Evolutionary conservation across 2,888 invertebrate species (phyloP).

Genomic region (Aspidiotus destructor): DNA sequence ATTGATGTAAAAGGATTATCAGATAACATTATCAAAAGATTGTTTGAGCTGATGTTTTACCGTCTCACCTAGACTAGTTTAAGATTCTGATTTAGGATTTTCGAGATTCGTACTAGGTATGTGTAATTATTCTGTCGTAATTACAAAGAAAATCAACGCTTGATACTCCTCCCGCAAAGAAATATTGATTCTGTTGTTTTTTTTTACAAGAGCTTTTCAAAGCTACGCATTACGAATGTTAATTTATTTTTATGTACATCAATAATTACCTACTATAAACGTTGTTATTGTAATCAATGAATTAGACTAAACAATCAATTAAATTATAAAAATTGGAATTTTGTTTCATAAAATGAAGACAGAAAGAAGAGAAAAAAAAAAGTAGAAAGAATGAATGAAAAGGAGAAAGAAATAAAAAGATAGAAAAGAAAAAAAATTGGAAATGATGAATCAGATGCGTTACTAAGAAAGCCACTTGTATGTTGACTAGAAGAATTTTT

Average conservation of each 20-base stretch:
- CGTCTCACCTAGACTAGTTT: too few species aligned
- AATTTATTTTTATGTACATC: constrained; percentile 19
- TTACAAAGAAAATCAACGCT: not conserved
- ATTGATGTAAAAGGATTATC: too few species aligned
- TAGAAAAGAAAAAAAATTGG: too few species aligned
- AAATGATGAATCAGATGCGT: constrained; percentile 10
- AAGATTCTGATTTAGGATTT: too few species aligned
- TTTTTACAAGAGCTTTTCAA: constrained; percentile 17
- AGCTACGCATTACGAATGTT: constrained; percentile 28
- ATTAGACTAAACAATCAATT: not conserved
- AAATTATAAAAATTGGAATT: constrained; percentile 1
- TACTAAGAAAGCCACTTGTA: constrained; percentile 23
- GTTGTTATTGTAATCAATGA: constrained; percentile 3
- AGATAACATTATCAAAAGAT: too few species aligned
- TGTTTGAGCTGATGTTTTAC: too few species aligned
- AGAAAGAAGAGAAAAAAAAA: not conserved
- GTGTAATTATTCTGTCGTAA: not conserved
- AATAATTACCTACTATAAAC: constrained; percentile 4
- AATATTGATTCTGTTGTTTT: not conserved
- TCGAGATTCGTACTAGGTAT: too few species aligned
- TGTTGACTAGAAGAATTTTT: constrained; percentile 22
- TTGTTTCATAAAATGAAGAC: not conserved
- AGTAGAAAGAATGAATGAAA: not conserved
- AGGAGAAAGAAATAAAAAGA: not conserved
- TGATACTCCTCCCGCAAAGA: not conserved